phyloP scores from a whole-genome alignment of 2,797 vertebrate species.

The Myripristis jacobus region DNA sequence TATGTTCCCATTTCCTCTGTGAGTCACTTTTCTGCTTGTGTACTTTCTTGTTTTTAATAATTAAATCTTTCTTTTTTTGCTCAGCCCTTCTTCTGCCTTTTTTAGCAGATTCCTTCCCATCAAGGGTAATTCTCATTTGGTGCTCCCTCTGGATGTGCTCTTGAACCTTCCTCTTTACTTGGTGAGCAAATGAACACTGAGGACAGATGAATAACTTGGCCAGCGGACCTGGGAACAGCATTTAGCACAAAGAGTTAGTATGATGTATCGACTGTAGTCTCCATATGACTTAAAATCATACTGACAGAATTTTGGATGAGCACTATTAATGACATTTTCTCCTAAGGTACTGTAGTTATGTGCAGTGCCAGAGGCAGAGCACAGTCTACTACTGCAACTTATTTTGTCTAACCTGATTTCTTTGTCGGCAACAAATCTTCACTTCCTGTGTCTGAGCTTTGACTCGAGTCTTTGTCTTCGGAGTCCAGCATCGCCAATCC shows the following conservation, averaged over 20 bases:
- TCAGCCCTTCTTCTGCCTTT: constrained; percentile 13
- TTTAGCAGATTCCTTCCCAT: constrained; percentile 2
- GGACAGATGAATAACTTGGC: constrained; percentile 62
- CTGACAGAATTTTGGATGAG: neutral
- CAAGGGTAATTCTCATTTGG: neutral
- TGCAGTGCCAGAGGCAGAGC: no score
- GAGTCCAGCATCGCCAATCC: constrained; percentile 24
- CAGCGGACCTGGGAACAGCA: constrained; percentile 51
- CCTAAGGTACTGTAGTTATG: no score
- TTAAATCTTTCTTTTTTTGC: constrained; percentile 22
- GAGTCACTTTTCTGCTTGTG: neutral
- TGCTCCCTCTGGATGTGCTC: constrained; percentile 65
- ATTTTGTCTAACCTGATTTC: constrained; percentile 50
- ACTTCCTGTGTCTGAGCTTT: constrained; percentile 27
- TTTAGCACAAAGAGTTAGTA: constrained; percentile 8
- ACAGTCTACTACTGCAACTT: neutral
- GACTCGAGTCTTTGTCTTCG: constrained; percentile 42
- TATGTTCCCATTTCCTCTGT: constrained; percentile 2
- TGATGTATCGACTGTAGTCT: neutral
- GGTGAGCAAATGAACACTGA: constrained; percentile 61
- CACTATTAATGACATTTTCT: neutral
- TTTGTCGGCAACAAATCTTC: constrained; percentile 59
- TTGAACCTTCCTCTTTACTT: constrained; percentile 53
- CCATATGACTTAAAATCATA: neutral
- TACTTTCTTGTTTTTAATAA: constrained; percentile 1